Evolutionary conservation across 2,797 vertebrate genomes (phyloP).

Genomic region (Todus mexicanus): DNA sequence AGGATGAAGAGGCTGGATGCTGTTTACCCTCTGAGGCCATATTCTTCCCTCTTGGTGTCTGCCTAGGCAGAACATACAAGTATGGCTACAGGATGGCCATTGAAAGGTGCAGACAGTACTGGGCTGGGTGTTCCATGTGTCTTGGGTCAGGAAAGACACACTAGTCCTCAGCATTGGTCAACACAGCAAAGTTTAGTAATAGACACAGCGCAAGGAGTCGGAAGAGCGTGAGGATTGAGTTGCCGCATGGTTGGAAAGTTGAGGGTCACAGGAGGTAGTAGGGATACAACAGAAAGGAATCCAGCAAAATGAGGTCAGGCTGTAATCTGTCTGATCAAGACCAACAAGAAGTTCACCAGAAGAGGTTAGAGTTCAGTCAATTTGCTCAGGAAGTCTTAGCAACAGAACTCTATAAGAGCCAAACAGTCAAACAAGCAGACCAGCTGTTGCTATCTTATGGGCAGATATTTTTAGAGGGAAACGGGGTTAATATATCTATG

Average conservation of each 20-base stretch:
- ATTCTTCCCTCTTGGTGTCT: not conserved
- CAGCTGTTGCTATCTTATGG: not conserved
- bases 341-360: not conserved
- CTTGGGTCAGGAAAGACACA: not conserved
- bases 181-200: not conserved
- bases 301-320: not conserved
- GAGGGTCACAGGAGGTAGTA: not conserved
- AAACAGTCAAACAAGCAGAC: not conserved
- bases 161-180: not conserved
- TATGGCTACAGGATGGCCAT: not conserved
- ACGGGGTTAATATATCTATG: not conserved
- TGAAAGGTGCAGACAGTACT: not conserved
- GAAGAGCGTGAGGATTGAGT: rapidly evolving
- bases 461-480: not conserved
- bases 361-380: not conserved
- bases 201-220: rapidly evolving
- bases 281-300: not conserved
- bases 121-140: rapidly evolving
- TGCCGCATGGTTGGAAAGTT: not conserved
- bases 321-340: not conserved
- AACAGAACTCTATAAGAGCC: not conserved
- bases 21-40: not conserved
- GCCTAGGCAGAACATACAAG: not conserved
- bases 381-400: not conserved
- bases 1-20: rapidly evolving